phyloP scores from a whole-genome alignment of 2,888 invertebrate species.

The Microdon myrmicae region DNA sequence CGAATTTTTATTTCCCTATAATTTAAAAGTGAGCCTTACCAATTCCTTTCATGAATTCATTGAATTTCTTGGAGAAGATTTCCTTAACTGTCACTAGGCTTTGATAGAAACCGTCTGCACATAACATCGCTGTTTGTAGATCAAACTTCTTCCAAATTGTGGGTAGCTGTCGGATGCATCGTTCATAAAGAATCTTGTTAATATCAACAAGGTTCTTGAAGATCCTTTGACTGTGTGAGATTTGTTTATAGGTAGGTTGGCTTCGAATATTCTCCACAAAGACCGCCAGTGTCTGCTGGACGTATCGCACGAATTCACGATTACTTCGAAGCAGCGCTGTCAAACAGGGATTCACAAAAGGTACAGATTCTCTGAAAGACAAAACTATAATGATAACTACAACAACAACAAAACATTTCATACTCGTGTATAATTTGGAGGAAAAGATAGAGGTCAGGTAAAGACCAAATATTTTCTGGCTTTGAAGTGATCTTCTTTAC shows the following conservation, averaged over 20 bases:
- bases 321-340: slow-evolving; percentile 68
- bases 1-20: too few relatives aligned
- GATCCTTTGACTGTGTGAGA: slow-evolving; percentile 60
- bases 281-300: slow-evolving; percentile 63
- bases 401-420: not conserved
- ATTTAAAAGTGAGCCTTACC: too few relatives aligned
- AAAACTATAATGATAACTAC: not conserved
- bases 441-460: slow-evolving; percentile 59
- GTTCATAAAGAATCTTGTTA: slow-evolving; percentile 63
- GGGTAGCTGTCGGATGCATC: slow-evolving; percentile 67
- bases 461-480: slow-evolving; percentile 63
- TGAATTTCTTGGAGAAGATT: slow-evolving; percentile 60
- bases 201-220: slow-evolving; percentile 61
- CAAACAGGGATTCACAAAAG: slow-evolving; percentile 68
- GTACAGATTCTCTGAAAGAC: slow-evolving; percentile 65
- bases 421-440: slow-evolving; percentile 62
- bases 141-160: slow-evolving; percentile 69
- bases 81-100: slow-evolving; percentile 60
- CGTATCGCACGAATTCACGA: slow-evolving; percentile 70
- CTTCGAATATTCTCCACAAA: slow-evolving; percentile 59
- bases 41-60: slow-evolving; percentile 60
- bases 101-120: slow-evolving; percentile 70
- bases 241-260: slow-evolving; percentile 62
- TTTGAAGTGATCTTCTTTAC: slow-evolving; percentile 59
- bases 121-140: slow-evolving; percentile 67